phyloP scores from a whole-genome alignment of 1,140 invertebrate species.

The Tachypleus tridentatus region DNA sequence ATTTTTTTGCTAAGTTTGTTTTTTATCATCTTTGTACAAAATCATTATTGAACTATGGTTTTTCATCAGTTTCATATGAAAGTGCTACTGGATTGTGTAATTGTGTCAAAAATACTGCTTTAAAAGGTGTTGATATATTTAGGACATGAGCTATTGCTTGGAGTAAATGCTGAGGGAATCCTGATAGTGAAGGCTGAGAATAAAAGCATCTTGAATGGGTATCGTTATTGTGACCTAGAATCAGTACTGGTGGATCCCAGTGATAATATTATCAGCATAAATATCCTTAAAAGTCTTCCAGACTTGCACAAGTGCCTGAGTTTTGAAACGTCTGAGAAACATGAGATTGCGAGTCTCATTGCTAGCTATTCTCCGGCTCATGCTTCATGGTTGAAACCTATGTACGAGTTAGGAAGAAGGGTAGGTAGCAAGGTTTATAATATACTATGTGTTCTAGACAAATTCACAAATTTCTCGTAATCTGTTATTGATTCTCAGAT shows the following conservation, averaged over 20 bases:
- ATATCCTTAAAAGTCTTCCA: conserved; percentile 45
- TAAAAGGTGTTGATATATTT: neutral
- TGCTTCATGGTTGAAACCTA: conserved; percentile 73
- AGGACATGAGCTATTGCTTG: conserved; percentile 53
- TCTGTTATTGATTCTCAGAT: too few species aligned
- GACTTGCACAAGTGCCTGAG: conserved; percentile 77
- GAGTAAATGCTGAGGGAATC: conserved; percentile 82
- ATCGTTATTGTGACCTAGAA: conserved; percentile 65
- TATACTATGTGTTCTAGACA: too few species aligned
- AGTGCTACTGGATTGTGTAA: too few species aligned
- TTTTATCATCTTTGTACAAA: too few species aligned
- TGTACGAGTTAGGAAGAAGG: conserved; percentile 52
- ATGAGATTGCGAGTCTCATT: conserved; percentile 80
- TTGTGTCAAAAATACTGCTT: too few species aligned
- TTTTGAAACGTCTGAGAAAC: conserved; percentile 76
- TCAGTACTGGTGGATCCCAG: conserved; percentile 70
- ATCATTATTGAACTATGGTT: too few species aligned
- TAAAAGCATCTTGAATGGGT: conserved; percentile 78
- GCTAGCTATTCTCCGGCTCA: conserved; percentile 77
- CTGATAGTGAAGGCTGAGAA: conserved; percentile 76
- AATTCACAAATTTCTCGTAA: too few species aligned
- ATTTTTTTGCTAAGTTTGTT: too few species aligned
- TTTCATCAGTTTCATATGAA: too few species aligned
- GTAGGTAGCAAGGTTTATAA: conserved; percentile 24
- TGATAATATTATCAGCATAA: conserved; percentile 80